Conservation (phyloP, 2,888 invertebrate species). For the Heliothis peltigera region DNA sequence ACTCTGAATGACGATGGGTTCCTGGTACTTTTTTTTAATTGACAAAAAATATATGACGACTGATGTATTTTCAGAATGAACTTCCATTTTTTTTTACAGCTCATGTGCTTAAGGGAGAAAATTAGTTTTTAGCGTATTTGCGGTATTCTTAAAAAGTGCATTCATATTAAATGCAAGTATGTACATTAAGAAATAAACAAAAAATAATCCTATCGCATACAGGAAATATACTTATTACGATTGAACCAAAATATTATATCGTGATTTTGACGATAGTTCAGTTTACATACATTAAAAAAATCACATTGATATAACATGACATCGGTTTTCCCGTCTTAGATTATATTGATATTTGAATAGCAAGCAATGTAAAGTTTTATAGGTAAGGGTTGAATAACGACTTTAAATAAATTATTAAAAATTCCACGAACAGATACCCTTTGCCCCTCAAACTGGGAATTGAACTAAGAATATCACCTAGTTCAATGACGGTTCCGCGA, state of each 20-base stretch:
- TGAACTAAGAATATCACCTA: neutral
- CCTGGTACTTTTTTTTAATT: no score
- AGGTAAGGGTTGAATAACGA: no score
- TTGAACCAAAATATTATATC: neutral
- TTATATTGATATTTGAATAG: neutral
- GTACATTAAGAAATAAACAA: no score
- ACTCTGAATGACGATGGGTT: neutral
- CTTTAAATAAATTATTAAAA: neutral
- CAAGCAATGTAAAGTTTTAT: neutral
- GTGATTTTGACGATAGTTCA: neutral
- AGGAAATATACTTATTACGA: neutral
- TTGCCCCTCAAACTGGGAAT: neutral
- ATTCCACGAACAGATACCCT: neutral
- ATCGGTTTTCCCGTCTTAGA: neutral
- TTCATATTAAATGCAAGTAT: conserved; percentile 27
- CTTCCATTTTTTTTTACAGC: no score
- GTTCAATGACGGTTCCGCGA: no score
- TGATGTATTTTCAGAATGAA: no score
- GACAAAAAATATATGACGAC: neutral
- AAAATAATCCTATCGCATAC: no score
- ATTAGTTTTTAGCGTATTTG: no score
- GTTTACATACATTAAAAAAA: no score
- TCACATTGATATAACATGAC: neutral
- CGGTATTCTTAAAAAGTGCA: no score
- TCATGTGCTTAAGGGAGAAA: conserved; percentile 20